Conservation (phyloP, 2,888 invertebrate species). For the Micoletzkya japonica region DNA sequence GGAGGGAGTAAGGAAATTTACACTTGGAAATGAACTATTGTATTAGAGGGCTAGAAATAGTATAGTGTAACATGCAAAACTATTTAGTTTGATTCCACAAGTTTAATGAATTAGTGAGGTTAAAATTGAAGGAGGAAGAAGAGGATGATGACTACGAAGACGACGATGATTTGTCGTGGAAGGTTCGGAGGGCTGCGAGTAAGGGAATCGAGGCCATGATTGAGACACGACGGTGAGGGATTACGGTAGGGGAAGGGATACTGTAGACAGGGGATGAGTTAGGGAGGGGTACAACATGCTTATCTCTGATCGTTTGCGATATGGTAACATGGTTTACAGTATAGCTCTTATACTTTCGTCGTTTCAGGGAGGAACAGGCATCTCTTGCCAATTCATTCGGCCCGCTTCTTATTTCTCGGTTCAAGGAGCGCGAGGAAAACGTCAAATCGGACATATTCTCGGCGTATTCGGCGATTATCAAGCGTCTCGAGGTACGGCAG, state of each 20-base stretch:
- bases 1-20: conserved; percentile 69
- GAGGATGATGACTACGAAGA: conserved; percentile 89
- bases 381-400: conserved; percentile 87
- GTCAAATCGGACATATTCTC: conserved; percentile 89
- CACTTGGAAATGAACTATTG: too few species aligned
- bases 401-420: conserved; percentile 83
- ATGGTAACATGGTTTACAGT: background rate
- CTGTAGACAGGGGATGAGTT: background rate
- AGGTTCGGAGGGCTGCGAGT: conserved; percentile 84
- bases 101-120: background rate
- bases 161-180: conserved; percentile 99
- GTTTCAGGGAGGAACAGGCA: conserved; percentile 75
- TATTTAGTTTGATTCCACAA: too few species aligned
- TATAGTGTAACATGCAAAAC: too few species aligned
- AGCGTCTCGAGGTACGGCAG: conserved; percentile 68
- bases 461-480: conserved; percentile 87
- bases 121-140: conserved; percentile 68
- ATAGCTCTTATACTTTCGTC: background rate
- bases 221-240: conserved; percentile 12
- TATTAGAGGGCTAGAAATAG: too few species aligned
- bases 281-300: background rate
- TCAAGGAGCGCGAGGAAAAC: conserved; percentile 82
- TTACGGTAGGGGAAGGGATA: conserved; percentile 6
- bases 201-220: conserved; percentile 96
- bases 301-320: background rate